phyloP scores from a whole-genome alignment of 1,140 invertebrate genomes.

The Pseudomyrmex pallidus region DNA sequence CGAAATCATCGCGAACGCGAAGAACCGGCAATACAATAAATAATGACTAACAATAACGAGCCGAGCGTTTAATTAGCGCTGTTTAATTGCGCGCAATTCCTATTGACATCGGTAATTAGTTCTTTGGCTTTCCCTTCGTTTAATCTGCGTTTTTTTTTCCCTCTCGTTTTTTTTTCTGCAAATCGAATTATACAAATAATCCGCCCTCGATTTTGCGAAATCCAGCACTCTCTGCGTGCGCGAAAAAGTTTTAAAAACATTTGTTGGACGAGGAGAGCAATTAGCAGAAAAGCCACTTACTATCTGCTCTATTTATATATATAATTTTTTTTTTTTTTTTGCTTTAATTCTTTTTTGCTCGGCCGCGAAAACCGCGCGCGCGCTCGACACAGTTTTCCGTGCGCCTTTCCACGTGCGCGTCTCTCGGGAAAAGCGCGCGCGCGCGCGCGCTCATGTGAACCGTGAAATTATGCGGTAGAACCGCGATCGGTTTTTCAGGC shows the following conservation, averaged over 20 bases:
- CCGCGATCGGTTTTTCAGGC: conserved; percentile 55
- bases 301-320: no score
- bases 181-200: background rate
- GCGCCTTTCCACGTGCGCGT: conserved; percentile 5
- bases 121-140: background rate
- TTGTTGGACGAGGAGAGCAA: background rate
- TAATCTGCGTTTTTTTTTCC: background rate
- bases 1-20: conserved; percentile 11
- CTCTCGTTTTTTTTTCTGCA: background rate
- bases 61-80: conserved; percentile 15
- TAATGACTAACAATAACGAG: conserved; percentile 27
- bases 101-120: conserved; percentile 18
- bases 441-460: background rate
- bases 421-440: conserved; percentile 18
- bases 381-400: conserved; percentile 11
- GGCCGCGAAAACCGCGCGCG: conserved; percentile 5
- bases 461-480: conserved; percentile 54
- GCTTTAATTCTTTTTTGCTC: conserved; percentile 15
- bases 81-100: conserved; percentile 31
- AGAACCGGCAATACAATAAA: conserved; percentile 7
- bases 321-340: conserved; percentile 7
- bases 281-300: background rate
- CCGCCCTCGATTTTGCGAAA: no score
- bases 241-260: background rate
- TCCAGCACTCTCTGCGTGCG: no score